These are phyloP conservation scores for Drosophila dunni DNA, from an alignment of 1,140 invertebrate species.

Conservation along the genomic window DNA sequence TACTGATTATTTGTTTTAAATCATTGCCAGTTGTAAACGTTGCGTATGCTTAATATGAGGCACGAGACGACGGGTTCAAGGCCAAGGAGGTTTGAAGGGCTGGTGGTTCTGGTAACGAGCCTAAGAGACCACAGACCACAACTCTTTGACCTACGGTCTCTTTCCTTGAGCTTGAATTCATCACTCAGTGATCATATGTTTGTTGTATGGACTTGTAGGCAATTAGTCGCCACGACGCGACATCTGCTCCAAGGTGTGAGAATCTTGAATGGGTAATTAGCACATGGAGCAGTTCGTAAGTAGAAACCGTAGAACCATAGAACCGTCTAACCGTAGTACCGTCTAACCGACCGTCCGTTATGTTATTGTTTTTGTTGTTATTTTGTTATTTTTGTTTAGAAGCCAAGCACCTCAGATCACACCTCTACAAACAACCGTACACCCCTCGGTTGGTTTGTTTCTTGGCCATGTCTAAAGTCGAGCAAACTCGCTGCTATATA, in stretches of 20 bases:
- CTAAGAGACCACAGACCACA: too few species aligned
- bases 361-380: conserved; percentile 27
- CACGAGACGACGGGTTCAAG: too few species aligned
- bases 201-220: conserved; percentile 27
- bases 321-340: too few species aligned
- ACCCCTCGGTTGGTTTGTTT: conserved; percentile 17
- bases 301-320: neutral
- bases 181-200: neutral
- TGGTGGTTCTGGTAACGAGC: too few species aligned
- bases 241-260: conserved; percentile 64
- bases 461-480: conserved; percentile 47
- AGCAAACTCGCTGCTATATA: conserved; percentile 58
- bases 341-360: neutral
- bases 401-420: conserved; percentile 65
- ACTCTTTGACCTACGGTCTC: too few species aligned
- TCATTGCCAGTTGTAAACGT: too few species aligned
- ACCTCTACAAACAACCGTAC: conserved; percentile 2
- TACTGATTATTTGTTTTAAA: too few species aligned
- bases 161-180: too few species aligned
- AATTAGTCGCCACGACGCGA: conserved; percentile 25
- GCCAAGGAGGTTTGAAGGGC: too few species aligned
- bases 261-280: conserved; percentile 77
- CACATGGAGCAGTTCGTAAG: conserved; percentile 46
- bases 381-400: conserved; percentile 48
- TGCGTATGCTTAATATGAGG: neutral